Percentiles rank a stretch among this genome's conserved stretches.
phyloP scores from a whole-genome alignment of 2,113 vertebrate genomes.

The Zeus faber region DNA sequence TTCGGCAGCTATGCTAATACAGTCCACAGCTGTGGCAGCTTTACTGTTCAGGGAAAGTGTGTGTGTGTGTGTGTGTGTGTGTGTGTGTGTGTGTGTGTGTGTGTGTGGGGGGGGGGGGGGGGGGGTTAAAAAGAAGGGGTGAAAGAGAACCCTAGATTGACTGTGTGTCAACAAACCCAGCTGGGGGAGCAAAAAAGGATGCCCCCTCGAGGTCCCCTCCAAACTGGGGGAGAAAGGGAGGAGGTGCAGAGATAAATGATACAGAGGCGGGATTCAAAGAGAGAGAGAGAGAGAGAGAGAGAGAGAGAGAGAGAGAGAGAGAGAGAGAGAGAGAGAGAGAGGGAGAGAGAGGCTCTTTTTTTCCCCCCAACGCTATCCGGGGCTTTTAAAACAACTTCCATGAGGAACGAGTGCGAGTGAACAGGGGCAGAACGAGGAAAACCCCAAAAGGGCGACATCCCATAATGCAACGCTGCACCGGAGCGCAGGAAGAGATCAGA shows the following conservation, averaged over 20 bases:
- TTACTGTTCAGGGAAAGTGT: conserved; percentile 78
- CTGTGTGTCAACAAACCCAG: conserved; percentile 97
- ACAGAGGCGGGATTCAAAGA: conserved; percentile 89
- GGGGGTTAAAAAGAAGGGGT: conserved; percentile 66
- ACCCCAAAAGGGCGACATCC: too few species aligned
- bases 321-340: conserved; percentile 80
- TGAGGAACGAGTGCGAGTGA: conserved; percentile 78
- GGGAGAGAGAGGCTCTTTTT: conserved; percentile 45
- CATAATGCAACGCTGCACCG: too few species aligned
- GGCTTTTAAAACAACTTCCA: conserved; percentile 80
- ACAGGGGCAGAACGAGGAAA: too few species aligned
- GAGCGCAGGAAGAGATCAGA: too few species aligned
- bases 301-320: conserved; percentile 82
- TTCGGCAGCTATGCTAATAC: conserved; percentile 85
- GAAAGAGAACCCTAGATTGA: conserved; percentile 80
- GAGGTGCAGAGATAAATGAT: conserved; percentile 76
- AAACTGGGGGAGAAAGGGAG: conserved; percentile 50
- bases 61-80: too few species aligned
- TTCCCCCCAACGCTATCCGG: too few species aligned
- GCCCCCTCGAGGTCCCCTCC: conserved; percentile 79
- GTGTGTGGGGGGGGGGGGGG: conserved; percentile 48
- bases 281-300: conserved; percentile 76
- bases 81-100: too few species aligned
- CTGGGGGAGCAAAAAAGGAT: conserved; percentile 85
- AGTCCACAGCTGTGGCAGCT: conserved; percentile 96